Conservation (phyloP, 2,797 vertebrate genomes). For the Tangara arthus region DNA sequence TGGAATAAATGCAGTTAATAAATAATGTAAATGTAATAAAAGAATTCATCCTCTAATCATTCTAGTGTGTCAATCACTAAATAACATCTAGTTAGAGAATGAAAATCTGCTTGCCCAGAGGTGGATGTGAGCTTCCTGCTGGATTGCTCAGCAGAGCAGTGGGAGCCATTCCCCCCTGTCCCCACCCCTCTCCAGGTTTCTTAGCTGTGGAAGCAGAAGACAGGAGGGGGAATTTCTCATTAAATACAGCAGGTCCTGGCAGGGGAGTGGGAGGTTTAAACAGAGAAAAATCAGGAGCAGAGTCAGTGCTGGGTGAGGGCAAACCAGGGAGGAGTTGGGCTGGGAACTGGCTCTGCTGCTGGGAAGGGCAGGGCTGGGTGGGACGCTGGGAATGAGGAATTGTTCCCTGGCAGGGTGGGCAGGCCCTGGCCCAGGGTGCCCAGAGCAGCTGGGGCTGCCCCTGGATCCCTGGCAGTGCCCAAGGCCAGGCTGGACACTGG, state of each 20-base stretch:
- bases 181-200: neutral
- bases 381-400: rapidly evolving
- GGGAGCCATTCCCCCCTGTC: neutral
- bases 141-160: neutral
- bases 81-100: neutral
- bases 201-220: neutral
- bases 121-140: neutral
- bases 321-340: neutral
- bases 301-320: neutral
- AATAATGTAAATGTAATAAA: neutral
- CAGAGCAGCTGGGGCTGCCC: neutral
- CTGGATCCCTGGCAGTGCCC: neutral
- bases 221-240: neutral
- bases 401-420: neutral
- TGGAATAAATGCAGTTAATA: neutral
- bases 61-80: neutral
- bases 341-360: neutral
- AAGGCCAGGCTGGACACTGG: neutral
- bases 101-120: neutral
- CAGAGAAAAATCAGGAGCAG: neutral
- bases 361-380: neutral
- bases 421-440: neutral
- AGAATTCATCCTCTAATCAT: neutral
- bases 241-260: neutral
- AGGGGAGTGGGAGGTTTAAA: neutral